phyloP scores from a whole-genome alignment of 1,140 invertebrate species.

The Drosophila pseudoananassae region DNA sequence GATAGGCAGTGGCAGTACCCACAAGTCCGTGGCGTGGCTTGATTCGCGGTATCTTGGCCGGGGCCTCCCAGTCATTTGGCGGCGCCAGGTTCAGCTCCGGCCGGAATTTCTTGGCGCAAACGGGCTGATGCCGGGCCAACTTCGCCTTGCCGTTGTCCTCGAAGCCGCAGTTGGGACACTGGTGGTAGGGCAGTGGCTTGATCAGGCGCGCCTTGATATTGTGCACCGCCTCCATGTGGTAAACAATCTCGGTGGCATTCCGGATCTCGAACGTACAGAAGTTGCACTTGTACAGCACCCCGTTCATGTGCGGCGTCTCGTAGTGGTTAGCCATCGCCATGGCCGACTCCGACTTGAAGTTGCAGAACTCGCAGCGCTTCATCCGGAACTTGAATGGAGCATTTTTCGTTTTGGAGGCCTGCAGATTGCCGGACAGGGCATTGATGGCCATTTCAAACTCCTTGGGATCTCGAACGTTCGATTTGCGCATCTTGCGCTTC shows the following conservation, averaged over 20 bases:
- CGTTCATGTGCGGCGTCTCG: slow-evolving; percentile 96
- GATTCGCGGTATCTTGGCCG: slow-evolving; percentile 92
- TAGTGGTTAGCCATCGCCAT: slow-evolving; percentile 95
- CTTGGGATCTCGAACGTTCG: slow-evolving; percentile 87
- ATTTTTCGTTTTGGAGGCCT: slow-evolving; percentile 95
- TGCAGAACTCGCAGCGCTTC: slow-evolving; percentile 95
- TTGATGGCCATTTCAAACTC: slow-evolving; percentile 91
- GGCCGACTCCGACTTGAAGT: slow-evolving; percentile 95
- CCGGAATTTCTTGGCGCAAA: slow-evolving; percentile 96
- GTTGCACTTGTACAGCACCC: slow-evolving; percentile 94
- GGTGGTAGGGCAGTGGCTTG: slow-evolving; percentile 93
- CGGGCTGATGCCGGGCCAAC: slow-evolving; percentile 93
- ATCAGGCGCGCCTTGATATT: slow-evolving; percentile 92
- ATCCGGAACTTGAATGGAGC: slow-evolving; percentile 91
- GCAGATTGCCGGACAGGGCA: slow-evolving; percentile 92
- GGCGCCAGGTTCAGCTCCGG: slow-evolving; percentile 93
- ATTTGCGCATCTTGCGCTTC: slow-evolving; percentile 90
- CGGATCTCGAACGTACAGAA: slow-evolving; percentile 93
- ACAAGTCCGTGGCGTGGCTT: slow-evolving; percentile 82
- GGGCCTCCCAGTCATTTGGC: slow-evolving; percentile 94
- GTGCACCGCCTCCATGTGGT: slow-evolving; percentile 96
- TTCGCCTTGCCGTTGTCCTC: slow-evolving; percentile 98
- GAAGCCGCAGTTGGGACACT: slow-evolving; percentile 97
- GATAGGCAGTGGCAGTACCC: slow-evolving; percentile 83
- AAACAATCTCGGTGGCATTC: slow-evolving; percentile 94